phyloP scores from a whole-genome alignment of 2,888 invertebrate genomes.

The Bruchidius siliquastri region DNA sequence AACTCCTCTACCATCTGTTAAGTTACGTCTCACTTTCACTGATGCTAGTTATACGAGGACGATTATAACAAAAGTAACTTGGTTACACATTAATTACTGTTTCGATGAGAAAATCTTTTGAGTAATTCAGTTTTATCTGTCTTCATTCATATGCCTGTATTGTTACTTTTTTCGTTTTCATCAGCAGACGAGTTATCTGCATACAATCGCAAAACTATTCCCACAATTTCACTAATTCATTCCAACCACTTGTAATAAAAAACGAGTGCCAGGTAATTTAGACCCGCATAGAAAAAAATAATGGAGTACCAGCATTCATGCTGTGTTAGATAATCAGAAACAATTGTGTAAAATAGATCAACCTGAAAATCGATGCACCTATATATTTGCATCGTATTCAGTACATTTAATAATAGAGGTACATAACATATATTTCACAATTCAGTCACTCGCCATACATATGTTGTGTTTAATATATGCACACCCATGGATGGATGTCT shows the following conservation, averaged over 20 bases:
- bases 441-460: background rate
- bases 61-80: background rate
- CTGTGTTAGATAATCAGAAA: background rate
- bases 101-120: background rate
- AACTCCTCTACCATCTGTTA: background rate
- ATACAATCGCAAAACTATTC: background rate
- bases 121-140: background rate
- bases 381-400: background rate
- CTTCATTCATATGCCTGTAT: background rate
- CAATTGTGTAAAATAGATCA: background rate
- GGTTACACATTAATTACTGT: background rate
- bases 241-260: background rate
- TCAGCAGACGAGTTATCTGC: background rate
- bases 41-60: background rate
- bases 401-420: background rate
- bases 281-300: background rate
- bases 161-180: slow-evolving; percentile 1
- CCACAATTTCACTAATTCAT: slow-evolving; percentile 2
- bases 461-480: too few relatives aligned
- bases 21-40: background rate
- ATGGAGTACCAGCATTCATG: background rate
- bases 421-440: background rate
- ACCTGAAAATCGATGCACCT: background rate
- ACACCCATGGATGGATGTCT: too few relatives aligned
- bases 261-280: background rate